Base-by-base conservation (phyloP, 2,888 invertebrate genomes). In the Ophion slaviceki region DNA sequence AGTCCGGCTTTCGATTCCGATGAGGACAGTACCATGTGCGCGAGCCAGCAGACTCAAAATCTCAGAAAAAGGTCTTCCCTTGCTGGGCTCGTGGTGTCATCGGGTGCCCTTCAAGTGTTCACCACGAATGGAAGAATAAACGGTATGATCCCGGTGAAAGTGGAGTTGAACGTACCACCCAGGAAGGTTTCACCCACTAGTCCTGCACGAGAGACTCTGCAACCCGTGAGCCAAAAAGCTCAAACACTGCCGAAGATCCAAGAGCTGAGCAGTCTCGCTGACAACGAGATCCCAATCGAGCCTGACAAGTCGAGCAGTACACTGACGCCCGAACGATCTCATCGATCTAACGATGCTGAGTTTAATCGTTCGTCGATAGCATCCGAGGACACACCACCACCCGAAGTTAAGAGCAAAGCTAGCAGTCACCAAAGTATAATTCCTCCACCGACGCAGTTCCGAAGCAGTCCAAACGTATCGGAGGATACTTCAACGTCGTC, bases 1-100 rank as follows among this genome's bases (percentile, higher is more conserved):
- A 98, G 98, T 92, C 96, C 98, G 0, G 98, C 98, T 0, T 99
- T 99, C 92, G 99, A 99, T 90, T 99, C 99, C 0, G 99, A 99
- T 92, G 98, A 99, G 86, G 99, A 99, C 91, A 97, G 97, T 86
- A 96, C 96, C 0, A 95, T 95, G 0, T 87, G 92, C 89, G 80
- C 91, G 84, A 82, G 88, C 86, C 88, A 91, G 81, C 89, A 89
- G 84, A 76, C 89, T 32, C 88, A 88, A 20, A 95, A 95, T 80
- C 90, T 95, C 0, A 95, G 95, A 87, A 96, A 96, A 91, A 94
- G 96, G 67, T 96, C 96, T 0, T 96, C 96, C 0, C 95, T 96
- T 10, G 96, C 96, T 0, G 97, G 96, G 67, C 95, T 97, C 86
- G 96, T 97, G 0, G 96, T 96, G 89, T 96, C 97, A 91, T 95